A percentile compares a stretch with the other conserved stretches of the same genome.
Conservation (phyloP, 1,140 invertebrate species). For the Conus betulinus region DNA sequence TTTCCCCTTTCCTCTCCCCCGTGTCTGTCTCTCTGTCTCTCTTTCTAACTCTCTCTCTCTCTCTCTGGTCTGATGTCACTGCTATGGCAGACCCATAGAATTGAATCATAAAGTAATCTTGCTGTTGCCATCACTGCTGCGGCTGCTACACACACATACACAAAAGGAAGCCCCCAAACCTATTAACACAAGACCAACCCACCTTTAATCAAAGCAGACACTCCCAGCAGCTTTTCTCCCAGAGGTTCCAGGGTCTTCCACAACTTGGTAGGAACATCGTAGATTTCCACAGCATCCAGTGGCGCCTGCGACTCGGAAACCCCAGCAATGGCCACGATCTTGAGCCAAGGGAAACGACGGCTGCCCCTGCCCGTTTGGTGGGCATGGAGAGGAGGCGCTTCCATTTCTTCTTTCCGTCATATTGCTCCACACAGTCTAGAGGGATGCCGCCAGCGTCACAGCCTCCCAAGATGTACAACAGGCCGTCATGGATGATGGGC, state of each 20-base stretch:
- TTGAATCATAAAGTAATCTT: no score
- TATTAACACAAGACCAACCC: neutral
- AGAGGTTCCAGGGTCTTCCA: constrained; percentile 64
- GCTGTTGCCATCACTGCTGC: no score
- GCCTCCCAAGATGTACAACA: constrained; percentile 71
- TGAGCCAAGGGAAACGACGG: constrained; percentile 62
- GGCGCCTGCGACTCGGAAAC: constrained; percentile 68
- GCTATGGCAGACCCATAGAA: no score
- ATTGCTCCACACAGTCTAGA: constrained; percentile 68
- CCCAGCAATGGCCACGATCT: constrained; percentile 70
- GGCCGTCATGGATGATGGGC: constrained; percentile 58
- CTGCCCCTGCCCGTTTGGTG: constrained; percentile 69
- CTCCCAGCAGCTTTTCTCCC: constrained; percentile 61
- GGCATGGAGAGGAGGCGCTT: constrained; percentile 64
- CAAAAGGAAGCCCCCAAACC: no score
- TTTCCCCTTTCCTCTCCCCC: no score
- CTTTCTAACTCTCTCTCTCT: no score
- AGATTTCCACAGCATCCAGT: constrained; percentile 70
- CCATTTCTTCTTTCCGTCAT: constrained; percentile 67
- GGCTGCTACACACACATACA: no score
- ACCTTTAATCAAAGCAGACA: constrained; percentile 70
- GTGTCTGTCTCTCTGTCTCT: no score
- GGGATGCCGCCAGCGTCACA: constrained; percentile 71
- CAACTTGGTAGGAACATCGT: constrained; percentile 63
- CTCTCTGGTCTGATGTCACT: no score